Conservation (phyloP, 1,140 invertebrate genomes). For the Ceratina australensis region DNA sequence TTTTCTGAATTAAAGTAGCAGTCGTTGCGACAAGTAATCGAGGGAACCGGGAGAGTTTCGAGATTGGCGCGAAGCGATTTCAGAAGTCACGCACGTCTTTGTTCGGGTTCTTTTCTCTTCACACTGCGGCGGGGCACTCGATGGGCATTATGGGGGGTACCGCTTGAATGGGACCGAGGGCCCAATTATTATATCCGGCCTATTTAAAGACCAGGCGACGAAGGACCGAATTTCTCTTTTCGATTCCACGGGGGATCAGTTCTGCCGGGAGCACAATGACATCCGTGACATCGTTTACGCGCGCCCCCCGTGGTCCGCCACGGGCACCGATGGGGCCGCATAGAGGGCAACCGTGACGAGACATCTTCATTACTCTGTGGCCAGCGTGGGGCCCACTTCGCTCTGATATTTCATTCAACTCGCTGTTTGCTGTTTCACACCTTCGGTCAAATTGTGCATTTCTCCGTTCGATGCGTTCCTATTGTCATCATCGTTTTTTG, state of each 20-base stretch:
- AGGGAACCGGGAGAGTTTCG: no score
- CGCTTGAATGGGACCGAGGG: slow-evolving; percentile 44
- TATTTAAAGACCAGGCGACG: slow-evolving; percentile 48
- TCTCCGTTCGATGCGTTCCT: no score
- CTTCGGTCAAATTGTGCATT: no score
- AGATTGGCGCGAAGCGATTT: background rate
- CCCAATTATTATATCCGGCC: slow-evolving; percentile 66
- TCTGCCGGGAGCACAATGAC: slow-evolving; percentile 64
- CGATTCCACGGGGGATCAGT: slow-evolving; percentile 70
- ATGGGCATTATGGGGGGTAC: slow-evolving; percentile 39
- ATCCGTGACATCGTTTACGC: slow-evolving; percentile 75
- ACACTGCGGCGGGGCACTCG: slow-evolving; percentile 30
- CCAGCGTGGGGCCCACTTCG: slow-evolving; percentile 55
- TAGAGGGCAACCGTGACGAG: slow-evolving; percentile 66
- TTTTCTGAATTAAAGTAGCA: no score
- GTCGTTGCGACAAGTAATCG: no score
- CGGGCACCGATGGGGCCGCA: slow-evolving; percentile 61
- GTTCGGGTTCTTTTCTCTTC: slow-evolving; percentile 21
- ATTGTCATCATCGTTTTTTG: no score
- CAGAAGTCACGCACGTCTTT: slow-evolving; percentile 43
- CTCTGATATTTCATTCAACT: background rate
- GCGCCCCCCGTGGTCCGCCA: slow-evolving; percentile 70
- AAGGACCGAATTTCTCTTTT: slow-evolving; percentile 57
- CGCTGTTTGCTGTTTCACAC: no score
- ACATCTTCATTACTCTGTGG: slow-evolving; percentile 74